These are phyloP conservation scores for Lethenteron reissneri DNA, from an alignment of 2,113 vertebrate genomes.

Conservation along the genomic window DNA sequence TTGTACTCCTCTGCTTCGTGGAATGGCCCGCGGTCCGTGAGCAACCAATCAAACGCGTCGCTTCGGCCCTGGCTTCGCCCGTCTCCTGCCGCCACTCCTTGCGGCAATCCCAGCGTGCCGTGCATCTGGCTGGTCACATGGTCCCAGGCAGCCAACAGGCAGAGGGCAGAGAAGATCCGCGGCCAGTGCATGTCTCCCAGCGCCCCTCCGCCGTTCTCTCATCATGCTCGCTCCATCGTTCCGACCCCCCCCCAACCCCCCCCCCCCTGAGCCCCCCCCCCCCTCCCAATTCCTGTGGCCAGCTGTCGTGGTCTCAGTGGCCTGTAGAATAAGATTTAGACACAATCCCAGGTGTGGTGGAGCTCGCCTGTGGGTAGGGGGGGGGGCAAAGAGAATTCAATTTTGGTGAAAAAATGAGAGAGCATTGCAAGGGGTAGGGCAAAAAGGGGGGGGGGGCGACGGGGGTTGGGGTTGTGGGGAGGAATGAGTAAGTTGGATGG, in stretches of 20 bases:
- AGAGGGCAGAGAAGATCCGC: slow-evolving; percentile 9
- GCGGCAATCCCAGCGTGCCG: slow-evolving; percentile 1
- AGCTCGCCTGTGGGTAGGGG: no score
- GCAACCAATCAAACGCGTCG: slow-evolving; percentile 78
- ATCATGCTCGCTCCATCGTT: slow-evolving; percentile 9
- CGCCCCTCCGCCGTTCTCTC: slow-evolving; percentile 7
- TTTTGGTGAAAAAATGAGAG: no score
- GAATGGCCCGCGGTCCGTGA: slow-evolving; percentile 81
- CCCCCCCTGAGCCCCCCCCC: no score
- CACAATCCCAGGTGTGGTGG: no score
- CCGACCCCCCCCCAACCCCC: background rate
- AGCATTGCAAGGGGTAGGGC: no score
- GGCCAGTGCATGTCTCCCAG: slow-evolving; percentile 11
- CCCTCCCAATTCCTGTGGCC: no score
- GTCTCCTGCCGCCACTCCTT: background rate
- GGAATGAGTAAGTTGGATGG: no score
- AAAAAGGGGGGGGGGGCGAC: no score
- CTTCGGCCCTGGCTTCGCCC: background rate
- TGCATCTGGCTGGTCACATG: slow-evolving; percentile 1
- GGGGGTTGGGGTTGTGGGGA: no score
- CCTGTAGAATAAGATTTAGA: no score
- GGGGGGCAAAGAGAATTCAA: no score
- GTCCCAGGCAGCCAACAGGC: slow-evolving; percentile 7
- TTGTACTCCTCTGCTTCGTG: slow-evolving; percentile 72
- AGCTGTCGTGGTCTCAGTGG: no score